Evolutionary conservation across 2,797 vertebrate genomes (phyloP).

Genomic region (Spinus pinus): DNA sequence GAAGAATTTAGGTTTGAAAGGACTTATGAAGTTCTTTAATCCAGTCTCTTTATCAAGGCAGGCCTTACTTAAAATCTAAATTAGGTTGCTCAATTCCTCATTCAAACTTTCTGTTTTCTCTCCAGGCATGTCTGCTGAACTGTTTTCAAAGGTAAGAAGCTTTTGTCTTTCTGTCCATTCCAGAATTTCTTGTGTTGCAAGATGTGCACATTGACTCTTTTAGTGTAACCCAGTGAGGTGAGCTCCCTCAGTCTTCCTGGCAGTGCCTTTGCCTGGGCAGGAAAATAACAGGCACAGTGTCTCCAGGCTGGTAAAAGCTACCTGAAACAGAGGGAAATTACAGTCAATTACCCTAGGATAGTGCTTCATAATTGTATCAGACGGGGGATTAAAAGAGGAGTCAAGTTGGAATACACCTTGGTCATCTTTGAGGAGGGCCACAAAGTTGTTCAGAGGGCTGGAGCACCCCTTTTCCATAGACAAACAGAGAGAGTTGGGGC

Average conservation of each 20-base stretch:
- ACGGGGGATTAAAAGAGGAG: not conserved
- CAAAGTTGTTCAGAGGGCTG: not conserved
- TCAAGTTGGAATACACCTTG: not conserved
- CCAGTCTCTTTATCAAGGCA: not conserved
- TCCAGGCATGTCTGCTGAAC: not conserved
- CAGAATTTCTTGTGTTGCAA: not conserved
- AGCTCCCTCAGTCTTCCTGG: not conserved
- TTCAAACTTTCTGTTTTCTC: not conserved
- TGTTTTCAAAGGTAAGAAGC: not conserved
- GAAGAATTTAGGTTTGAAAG: not conserved
- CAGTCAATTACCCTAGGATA: not conserved
- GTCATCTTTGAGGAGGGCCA: not conserved
- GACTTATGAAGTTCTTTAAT: not conserved
- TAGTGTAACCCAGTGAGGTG: not conserved
- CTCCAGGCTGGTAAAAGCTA: not conserved
- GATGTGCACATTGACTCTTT: not conserved
- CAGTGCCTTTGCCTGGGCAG: not conserved
- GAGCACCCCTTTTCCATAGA: not conserved
- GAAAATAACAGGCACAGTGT: not conserved
- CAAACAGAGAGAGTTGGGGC: not conserved
- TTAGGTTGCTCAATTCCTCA: not conserved
- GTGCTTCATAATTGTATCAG: not conserved
- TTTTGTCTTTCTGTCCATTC: not conserved
- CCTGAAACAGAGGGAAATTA: not conserved
- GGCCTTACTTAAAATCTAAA: not conserved